A percentile compares a stretch with the other conserved stretches of the same genome.
Evolutionary conservation across 2,888 invertebrate species (phyloP).

Genomic region (Plebejus melissa): DNA sequence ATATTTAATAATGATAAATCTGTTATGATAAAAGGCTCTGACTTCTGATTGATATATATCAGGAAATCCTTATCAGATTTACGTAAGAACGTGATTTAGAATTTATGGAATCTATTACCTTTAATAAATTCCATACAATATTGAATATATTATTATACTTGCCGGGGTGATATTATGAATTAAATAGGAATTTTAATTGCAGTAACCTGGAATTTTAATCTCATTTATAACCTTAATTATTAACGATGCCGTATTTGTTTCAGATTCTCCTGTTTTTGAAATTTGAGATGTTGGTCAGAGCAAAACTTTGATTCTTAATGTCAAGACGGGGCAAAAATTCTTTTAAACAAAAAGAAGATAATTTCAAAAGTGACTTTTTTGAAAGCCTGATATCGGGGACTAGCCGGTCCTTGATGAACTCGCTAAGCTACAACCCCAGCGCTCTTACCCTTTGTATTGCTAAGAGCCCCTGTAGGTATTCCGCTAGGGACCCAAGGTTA

Average conservation of each 20-base stretch:
- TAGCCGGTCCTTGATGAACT: slow-evolving; percentile 77
- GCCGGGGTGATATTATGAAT: too few species aligned
- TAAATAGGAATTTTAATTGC: background rate
- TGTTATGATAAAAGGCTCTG: background rate
- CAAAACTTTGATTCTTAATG: slow-evolving; percentile 73
- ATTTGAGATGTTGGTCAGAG: slow-evolving; percentile 65
- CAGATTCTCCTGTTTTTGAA: slow-evolving; percentile 53
- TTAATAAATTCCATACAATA: background rate
- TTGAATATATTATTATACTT: background rate
- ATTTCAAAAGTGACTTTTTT: slow-evolving; percentile 67
- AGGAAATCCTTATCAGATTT: slow-evolving; percentile 1
- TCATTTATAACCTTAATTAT: background rate
- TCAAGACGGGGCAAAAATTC: slow-evolving; percentile 59
- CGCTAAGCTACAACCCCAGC: slow-evolving; percentile 73
- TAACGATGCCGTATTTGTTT: slow-evolving; percentile 48
- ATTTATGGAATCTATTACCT: background rate
- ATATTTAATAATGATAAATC: background rate
- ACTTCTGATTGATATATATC: background rate
- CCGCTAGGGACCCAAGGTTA: slow-evolving; percentile 81
- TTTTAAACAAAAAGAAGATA: slow-evolving; percentile 53
- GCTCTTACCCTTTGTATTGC: slow-evolving; percentile 70
- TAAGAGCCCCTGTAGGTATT: slow-evolving; percentile 72
- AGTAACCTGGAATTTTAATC: background rate
- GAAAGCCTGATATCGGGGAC: slow-evolving; percentile 72
- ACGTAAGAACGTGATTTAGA: background rate